Conservation (phyloP, 92 coral and sea anemone genomes). For the Zoanthus solanderi region DNA sequence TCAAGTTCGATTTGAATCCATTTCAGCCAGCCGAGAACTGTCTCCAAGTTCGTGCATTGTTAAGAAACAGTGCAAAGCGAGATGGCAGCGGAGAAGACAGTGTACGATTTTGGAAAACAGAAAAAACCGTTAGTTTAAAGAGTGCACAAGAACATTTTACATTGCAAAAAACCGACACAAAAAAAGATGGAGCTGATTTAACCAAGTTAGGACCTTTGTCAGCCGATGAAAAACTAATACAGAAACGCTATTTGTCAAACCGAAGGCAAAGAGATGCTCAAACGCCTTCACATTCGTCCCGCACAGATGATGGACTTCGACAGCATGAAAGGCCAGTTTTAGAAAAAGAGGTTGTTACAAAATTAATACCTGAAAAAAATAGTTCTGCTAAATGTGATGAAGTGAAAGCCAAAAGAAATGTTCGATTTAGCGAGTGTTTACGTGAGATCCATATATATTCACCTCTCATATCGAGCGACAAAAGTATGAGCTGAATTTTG, state of each 20-base stretch:
- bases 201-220: not conserved
- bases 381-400: not conserved
- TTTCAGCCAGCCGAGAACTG: not conserved
- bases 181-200: not conserved
- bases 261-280: not conserved
- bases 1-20: conserved; percentile 15
- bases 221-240: not conserved
- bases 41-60: conserved; percentile 26
- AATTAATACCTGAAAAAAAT: not conserved
- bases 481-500: not conserved
- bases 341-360: not conserved
- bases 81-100: not conserved
- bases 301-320: not conserved
- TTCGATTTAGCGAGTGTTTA: not conserved
- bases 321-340: not conserved
- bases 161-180: not conserved
- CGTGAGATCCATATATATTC: not conserved
- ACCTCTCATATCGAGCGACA: not conserved
- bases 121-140: not conserved
- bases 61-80: not conserved
- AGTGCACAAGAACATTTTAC: not conserved
- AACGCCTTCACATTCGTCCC: not conserved
- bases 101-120: not conserved
- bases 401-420: not conserved
- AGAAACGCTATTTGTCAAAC: not conserved